Conservation (phyloP, 1,140 invertebrate genomes). For the Lycorma delicatula region DNA sequence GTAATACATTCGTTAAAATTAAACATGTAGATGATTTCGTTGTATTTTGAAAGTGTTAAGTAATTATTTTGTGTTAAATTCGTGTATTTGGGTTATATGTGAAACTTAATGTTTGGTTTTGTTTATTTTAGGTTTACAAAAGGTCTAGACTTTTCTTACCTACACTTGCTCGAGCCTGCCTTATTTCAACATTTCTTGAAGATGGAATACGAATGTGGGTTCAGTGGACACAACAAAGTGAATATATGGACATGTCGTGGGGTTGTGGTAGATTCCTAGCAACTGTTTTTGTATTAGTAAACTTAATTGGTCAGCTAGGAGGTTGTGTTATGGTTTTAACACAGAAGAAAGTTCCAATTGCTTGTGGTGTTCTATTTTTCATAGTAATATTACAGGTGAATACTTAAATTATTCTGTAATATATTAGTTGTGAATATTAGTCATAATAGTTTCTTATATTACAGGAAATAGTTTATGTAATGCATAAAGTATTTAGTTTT, state of each 20-base stretch:
- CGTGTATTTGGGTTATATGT: no score
- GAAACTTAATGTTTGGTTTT: no score
- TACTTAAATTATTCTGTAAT: constrained; percentile 8
- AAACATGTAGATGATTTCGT: no score
- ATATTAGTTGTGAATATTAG: no score
- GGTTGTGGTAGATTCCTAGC: constrained; percentile 90
- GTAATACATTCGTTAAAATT: not conserved
- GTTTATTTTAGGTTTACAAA: constrained; percentile 78
- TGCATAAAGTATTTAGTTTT: no score
- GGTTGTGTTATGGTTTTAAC: constrained; percentile 93
- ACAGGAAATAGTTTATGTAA: no score
- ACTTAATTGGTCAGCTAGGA: constrained; percentile 90
- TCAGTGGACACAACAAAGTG: constrained; percentile 96
- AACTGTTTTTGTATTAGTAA: constrained; percentile 86
- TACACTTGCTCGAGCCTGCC: constrained; percentile 87
- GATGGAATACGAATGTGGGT: constrained; percentile 99
- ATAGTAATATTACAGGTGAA: constrained; percentile 90
- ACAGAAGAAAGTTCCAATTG: constrained; percentile 86
- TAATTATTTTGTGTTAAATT: no score
- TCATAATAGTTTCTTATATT: no score
- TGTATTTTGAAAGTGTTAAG: no score
- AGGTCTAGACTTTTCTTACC: constrained; percentile 91
- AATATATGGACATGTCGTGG: constrained; percentile 98
- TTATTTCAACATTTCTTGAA: constrained; percentile 99
- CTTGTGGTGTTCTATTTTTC: constrained; percentile 89